phyloP scores from a whole-genome alignment of 2,888 invertebrate genomes.

The Lycophotia porphyrea region DNA sequence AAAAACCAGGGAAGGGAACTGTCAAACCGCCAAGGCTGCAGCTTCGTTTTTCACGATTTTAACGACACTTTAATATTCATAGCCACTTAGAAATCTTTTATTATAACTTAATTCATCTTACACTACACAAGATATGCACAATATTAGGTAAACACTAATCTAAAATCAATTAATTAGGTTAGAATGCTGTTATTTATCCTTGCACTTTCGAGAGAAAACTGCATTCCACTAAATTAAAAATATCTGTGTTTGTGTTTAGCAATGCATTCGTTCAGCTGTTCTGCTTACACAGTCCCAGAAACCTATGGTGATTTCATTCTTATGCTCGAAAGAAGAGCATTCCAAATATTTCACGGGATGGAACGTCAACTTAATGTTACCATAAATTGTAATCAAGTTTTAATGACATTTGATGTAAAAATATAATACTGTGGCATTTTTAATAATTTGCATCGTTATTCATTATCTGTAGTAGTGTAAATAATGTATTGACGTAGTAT shows the following conservation, averaged over 20 bases:
- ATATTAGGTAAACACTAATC: conserved; percentile 67
- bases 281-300: conserved; percentile 1
- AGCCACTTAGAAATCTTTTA: conserved; percentile 4
- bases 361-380: conserved; percentile 27
- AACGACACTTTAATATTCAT: conserved; percentile 35
- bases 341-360: conserved; percentile 1
- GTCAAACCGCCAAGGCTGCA: conserved; percentile 74
- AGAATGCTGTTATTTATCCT: conserved; percentile 64
- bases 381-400: not conserved
- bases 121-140: conserved; percentile 43
- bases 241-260: not conserved
- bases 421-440: not conserved
- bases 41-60: conserved; percentile 59
- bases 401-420: not conserved
- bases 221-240: conserved; percentile 43
- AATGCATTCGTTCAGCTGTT: conserved; percentile 41
- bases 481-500: not conserved
- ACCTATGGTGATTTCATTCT: conserved; percentile 15
- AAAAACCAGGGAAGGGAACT: conserved; percentile 62
- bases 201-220: conserved; percentile 66
- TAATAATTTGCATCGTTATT: not conserved
- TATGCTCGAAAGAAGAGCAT: rapidly evolving
- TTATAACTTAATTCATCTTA: conserved; percentile 5
- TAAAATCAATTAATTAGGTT: conserved; percentile 54
- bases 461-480: not conserved